These are phyloP conservation scores for Origma solitaria DNA, from an alignment of 2,113 vertebrate genomes.

Conservation along the genomic window DNA sequence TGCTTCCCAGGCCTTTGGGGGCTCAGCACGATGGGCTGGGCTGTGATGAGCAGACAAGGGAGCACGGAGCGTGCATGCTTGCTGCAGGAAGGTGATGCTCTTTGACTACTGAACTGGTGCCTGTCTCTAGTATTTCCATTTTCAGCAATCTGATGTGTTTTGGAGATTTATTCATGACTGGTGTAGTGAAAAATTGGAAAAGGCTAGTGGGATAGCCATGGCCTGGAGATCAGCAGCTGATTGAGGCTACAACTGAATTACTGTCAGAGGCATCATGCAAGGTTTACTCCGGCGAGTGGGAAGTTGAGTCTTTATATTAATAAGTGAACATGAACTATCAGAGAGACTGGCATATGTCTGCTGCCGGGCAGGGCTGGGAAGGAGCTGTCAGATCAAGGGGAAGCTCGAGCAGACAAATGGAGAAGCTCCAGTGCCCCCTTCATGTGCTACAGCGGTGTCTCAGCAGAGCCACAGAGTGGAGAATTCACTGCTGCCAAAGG, in stretches of 20 bases:
- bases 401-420: not conserved
- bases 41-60: not conserved
- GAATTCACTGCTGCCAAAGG: not conserved
- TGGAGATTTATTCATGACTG: slow-evolving; percentile 70
- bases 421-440: not conserved
- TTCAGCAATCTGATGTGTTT: slow-evolving; percentile 64
- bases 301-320: slow-evolving; percentile 49
- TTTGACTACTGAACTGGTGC: slow-evolving; percentile 35
- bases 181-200: slow-evolving; percentile 74
- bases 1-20: not conserved
- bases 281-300: not conserved
- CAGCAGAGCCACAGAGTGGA: not conserved
- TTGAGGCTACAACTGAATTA: slow-evolving; percentile 45
- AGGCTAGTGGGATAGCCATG: slow-evolving; percentile 33
- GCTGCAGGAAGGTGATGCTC: slow-evolving; percentile 44
- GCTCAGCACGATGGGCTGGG: not conserved
- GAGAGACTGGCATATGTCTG: slow-evolving; percentile 40
- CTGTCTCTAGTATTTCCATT: slow-evolving; percentile 55
- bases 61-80: not conserved
- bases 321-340: slow-evolving; percentile 52
- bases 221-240: slow-evolving; percentile 55
- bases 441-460: not conserved
- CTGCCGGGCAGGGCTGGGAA: not conserved
- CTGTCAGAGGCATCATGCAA: slow-evolving; percentile 46
- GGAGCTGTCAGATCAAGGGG: not conserved